Evolutionary conservation across 2,888 invertebrate genomes (phyloP), one percentile per base, ranked within the genome.

Genomic region (Oxycera nigricornis): DNA sequence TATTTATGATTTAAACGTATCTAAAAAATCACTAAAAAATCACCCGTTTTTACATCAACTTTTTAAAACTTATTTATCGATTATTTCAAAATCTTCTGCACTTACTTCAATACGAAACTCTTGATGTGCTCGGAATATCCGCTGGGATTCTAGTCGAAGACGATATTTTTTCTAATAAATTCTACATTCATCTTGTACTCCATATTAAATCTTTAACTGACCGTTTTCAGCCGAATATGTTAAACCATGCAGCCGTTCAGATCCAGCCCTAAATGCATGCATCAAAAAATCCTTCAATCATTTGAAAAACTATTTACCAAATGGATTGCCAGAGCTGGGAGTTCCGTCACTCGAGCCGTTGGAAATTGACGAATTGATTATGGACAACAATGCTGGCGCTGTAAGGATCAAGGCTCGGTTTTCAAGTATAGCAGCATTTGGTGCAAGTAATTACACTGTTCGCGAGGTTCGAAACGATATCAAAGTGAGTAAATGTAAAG

Each of bases 301-400:
- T 82, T 85, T 93, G 24, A 87, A 90, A 76, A 91, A 92, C 2
- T 93, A 92, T 82, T 86, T 93, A 77, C 87, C 90, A 4, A 85
- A 86, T 78, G 94, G 94, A 62, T 88, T 94, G 9, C 86, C 89
- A 0, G 93, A 93, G 78, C 85, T 94, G 67, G 88, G 90, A 17
- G 89, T 94, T 2, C 93, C 92, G 0, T 89, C 92, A 0, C 90
- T 94, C 78, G 94, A 94, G 80, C 93, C 93, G 0, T 84, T 94
- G 78, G 84, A 86, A 74, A 91, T 94, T 74, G 90, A 91, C 59
- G 88, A 89, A 75, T 86, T 94, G 77, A 88, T 90, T 59, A 93
- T 94, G 89, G 92, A 92, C 82, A 94, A 94, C 82, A 90, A 91
- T 0, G 91, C 91, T 9, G 93, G 93, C 0, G 90, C 93, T 0